Conservation (phyloP, 2,888 invertebrate species). For the Panzeria rudis region DNA sequence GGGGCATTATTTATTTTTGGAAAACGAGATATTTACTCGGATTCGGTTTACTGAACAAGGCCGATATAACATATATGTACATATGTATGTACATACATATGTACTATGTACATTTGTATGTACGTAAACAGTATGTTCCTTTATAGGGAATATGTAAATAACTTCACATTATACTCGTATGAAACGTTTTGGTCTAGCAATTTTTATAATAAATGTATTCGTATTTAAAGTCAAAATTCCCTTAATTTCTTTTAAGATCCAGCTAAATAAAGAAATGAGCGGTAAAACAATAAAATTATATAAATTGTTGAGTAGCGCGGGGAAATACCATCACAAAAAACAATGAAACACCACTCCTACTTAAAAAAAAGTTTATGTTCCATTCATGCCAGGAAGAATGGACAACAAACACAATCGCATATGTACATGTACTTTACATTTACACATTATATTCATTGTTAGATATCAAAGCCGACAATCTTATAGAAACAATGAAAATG, state of each 20-base stretch:
- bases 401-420: conserved; percentile 17
- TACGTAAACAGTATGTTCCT: not conserved
- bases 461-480: conserved; percentile 71
- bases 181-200: conserved; percentile 55
- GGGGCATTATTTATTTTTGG: too few relatives aligned
- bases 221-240: conserved; percentile 40
- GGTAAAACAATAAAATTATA: conserved; percentile 49
- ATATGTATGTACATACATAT: too few relatives aligned
- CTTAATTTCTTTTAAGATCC: conserved; percentile 32
- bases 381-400: conserved; percentile 32
- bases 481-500: conserved; percentile 61
- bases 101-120: conserved; percentile 3
- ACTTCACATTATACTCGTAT: not conserved
- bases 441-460: conserved; percentile 50
- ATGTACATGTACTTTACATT: not conserved
- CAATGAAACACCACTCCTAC: conserved; percentile 65
- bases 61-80: too few relatives aligned
- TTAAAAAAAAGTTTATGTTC: conserved; percentile 19
- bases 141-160: not conserved
- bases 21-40: too few relatives aligned
- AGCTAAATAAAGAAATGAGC: conserved; percentile 51
- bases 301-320: conserved; percentile 57
- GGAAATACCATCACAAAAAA: conserved; percentile 36
- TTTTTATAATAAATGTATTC: conserved; percentile 31
- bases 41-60: too few relatives aligned